Evolutionary conservation across 2,797 vertebrate species (phyloP).

Genomic region (Acanthis flammea): DNA sequence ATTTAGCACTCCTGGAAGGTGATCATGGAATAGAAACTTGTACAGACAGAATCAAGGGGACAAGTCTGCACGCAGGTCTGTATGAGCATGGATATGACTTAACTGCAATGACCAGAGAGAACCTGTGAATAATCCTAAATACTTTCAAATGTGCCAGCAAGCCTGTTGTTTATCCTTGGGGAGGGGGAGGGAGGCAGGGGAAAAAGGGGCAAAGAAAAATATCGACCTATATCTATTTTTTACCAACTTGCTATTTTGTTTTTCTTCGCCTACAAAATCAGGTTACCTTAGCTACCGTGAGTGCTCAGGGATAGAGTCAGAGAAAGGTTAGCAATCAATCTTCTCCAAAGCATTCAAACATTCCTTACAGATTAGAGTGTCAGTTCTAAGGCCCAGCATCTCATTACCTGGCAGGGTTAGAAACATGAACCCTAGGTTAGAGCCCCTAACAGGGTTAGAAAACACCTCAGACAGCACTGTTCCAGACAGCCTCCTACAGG

Average conservation of each 20-base stretch:
- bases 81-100: background rate
- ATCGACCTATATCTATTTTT: background rate
- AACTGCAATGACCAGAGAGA: background rate
- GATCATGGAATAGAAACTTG: background rate
- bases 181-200: no score
- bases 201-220: background rate
- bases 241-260: background rate
- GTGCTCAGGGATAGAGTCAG: background rate
- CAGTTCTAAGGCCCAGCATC: background rate
- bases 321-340: background rate
- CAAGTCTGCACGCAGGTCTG: background rate
- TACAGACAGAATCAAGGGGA: background rate
- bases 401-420: background rate
- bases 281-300: background rate
- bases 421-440: background rate
- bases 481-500: rapidly evolving
- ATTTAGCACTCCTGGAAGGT: background rate
- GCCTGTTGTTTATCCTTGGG: background rate
- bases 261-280: background rate
- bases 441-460: no score
- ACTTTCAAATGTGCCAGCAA: background rate
- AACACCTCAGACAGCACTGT: background rate
- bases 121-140: background rate
- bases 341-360: background rate
- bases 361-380: background rate